These are phyloP conservation scores for Triops cancriformis DNA, from an alignment of 1,140 invertebrate species.

Conservation along the genomic window DNA sequence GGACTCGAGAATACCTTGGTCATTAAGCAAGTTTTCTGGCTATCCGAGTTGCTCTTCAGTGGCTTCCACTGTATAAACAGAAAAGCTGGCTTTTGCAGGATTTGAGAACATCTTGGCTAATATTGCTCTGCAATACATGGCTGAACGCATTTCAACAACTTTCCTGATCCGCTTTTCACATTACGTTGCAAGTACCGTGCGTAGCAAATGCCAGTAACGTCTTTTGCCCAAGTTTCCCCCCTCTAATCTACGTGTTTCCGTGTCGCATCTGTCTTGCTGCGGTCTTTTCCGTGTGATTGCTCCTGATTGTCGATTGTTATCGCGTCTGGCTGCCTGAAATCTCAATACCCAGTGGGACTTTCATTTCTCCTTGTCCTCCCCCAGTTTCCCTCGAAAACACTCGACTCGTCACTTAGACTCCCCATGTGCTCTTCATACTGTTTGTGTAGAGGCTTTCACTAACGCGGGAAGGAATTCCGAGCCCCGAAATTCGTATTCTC, in stretches of 20 bases:
- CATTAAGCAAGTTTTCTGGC: too few species aligned
- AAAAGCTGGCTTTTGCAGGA: not conserved
- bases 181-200: not conserved
- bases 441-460: not conserved
- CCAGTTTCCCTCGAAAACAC: not conserved
- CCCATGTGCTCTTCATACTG: not conserved
- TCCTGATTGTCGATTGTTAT: slow-evolving; percentile 14
- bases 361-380: not conserved
- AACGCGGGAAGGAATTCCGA: not conserved
- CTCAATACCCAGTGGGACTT: not conserved
- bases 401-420: too few species aligned
- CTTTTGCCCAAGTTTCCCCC: not conserved
- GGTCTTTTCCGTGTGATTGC: slow-evolving; percentile 13
- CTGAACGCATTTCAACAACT: not conserved
- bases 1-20: too few species aligned
- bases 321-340: not conserved
- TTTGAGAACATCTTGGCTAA: not conserved
- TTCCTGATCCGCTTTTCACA: not conserved
- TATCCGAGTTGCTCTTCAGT: too few species aligned
- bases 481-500: too few species aligned
- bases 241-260: not conserved
- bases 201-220: not conserved
- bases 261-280: not conserved
- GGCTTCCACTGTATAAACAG: too few species aligned
- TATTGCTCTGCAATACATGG: not conserved